Evolutionary conservation across 2,113 vertebrate species (phyloP).

Genomic region (Bostrychus sinensis): DNA sequence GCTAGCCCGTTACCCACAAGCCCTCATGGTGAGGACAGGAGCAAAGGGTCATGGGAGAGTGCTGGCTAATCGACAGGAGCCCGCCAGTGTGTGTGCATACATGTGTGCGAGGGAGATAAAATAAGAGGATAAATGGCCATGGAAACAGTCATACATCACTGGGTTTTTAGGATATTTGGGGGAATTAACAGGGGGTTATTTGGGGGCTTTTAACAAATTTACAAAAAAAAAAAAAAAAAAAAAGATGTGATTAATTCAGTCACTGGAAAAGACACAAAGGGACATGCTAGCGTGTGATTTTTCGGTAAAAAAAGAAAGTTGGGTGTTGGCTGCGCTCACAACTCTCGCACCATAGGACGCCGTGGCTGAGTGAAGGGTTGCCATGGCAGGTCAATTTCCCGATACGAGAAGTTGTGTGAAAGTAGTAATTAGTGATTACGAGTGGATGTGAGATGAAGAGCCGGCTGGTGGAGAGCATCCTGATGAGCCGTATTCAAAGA

Average conservation of each 20-base stretch:
- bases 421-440: neutral
- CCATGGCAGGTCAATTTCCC: neutral
- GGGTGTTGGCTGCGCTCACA: neutral
- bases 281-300: neutral
- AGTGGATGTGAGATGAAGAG: neutral
- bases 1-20: conserved; percentile 59
- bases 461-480: neutral
- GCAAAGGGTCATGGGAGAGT: conserved; percentile 76
- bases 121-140: conserved; percentile 41
- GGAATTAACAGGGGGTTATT: neutral
- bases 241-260: neutral
- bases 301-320: neutral
- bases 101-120: conserved; percentile 25
- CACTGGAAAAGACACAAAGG: neutral
- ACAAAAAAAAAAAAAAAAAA: too few relatives aligned
- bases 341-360: neutral
- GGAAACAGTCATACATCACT: conserved; percentile 33
- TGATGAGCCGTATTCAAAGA: conserved; percentile 5
- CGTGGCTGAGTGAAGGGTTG: neutral
- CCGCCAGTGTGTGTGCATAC: conserved; percentile 25
- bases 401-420: conserved; percentile 2
- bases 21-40: conserved; percentile 63
- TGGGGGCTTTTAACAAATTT: neutral
- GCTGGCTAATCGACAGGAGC: conserved; percentile 59
- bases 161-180: conserved; percentile 24